Percentiles rank a stretch among this genome's conserved stretches.
Evolutionary conservation across 2,113 vertebrate species (phyloP).

Genomic region (Melospiza melodia): DNA sequence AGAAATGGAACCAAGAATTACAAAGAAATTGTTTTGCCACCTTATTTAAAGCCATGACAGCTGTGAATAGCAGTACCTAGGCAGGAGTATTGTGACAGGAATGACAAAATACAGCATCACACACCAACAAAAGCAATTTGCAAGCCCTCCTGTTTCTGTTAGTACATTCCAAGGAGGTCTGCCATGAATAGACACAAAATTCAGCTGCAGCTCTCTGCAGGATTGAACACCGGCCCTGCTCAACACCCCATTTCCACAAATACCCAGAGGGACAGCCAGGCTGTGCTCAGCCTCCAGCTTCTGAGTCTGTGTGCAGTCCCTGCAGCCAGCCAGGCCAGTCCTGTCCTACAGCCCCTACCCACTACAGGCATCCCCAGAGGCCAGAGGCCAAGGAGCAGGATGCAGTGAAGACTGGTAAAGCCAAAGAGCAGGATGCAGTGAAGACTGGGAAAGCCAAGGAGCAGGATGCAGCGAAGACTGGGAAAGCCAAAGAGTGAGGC

Average conservation of each 20-base stretch:
- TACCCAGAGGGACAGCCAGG: not conserved
- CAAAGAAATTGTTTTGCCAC: not conserved
- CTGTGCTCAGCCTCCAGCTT: not conserved
- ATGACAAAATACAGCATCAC: not conserved
- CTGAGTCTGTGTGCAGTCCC: accelerated
- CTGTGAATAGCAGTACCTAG: not conserved
- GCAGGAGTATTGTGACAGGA: not conserved
- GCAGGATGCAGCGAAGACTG: not conserved
- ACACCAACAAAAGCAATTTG: not conserved
- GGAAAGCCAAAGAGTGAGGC: not conserved
- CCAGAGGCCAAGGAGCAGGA: not conserved
- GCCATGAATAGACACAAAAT: not conserved
- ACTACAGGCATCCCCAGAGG: not conserved
- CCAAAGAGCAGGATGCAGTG: not conserved
- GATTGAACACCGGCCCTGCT: not conserved
- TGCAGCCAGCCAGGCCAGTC: not conserved
- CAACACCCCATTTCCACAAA: not conserved
- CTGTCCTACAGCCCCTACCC: not conserved
- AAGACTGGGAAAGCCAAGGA: not conserved
- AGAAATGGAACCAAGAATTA: not conserved
- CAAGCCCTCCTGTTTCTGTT: not conserved
- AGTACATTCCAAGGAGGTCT: not conserved
- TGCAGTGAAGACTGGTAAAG: not conserved
- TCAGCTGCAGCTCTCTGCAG: not conserved
- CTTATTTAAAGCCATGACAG: not conserved